Percentiles rank a stretch among this genome's conserved stretches.
Evolutionary conservation across 2,888 invertebrate genomes (phyloP).

Genomic region (Tortricodes alternella): DNA sequence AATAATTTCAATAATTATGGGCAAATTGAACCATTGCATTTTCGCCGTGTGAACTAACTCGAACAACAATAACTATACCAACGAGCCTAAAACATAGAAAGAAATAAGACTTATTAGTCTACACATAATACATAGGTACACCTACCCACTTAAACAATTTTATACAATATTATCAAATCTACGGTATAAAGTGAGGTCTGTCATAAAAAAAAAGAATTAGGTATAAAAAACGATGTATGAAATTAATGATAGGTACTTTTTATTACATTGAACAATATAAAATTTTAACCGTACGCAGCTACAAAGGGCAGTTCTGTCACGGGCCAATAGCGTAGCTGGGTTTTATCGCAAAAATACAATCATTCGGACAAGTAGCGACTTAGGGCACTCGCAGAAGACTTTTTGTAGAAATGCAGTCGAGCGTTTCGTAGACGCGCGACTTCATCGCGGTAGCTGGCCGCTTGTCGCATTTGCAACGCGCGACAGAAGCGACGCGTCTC

Average conservation of each 20-base stretch:
- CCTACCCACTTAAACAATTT: conserved; percentile 24
- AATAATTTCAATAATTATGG: not conserved
- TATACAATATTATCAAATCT: conserved; percentile 9
- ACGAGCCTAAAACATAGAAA: conserved; percentile 2
- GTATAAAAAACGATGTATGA: conserved; percentile 10
- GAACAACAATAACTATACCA: conserved; percentile 1
- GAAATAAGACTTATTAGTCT: not conserved
- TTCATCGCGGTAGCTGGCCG: too few species aligned
- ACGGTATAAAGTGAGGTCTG: conserved; percentile 14
- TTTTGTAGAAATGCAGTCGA: too few species aligned
- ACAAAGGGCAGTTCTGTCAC: not conserved
- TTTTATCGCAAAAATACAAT: not conserved
- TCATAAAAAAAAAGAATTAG: not conserved
- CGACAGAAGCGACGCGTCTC: too few species aligned
- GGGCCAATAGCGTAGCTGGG: not conserved
- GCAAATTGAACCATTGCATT: not conserved
- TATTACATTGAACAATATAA: conserved; percentile 1
- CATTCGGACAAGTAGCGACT: not conserved
- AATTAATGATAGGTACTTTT: conserved; percentile 1
- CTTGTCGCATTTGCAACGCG: too few species aligned
- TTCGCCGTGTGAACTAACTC: conserved; percentile 7
- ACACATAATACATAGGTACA: conserved; percentile 23
- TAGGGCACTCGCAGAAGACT: too few species aligned
- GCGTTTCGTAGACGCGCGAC: too few species aligned
- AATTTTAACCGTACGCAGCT: not conserved